Conservation (phyloP, 92 coral and sea anemone species). For the Scolanthus callimorphus region DNA sequence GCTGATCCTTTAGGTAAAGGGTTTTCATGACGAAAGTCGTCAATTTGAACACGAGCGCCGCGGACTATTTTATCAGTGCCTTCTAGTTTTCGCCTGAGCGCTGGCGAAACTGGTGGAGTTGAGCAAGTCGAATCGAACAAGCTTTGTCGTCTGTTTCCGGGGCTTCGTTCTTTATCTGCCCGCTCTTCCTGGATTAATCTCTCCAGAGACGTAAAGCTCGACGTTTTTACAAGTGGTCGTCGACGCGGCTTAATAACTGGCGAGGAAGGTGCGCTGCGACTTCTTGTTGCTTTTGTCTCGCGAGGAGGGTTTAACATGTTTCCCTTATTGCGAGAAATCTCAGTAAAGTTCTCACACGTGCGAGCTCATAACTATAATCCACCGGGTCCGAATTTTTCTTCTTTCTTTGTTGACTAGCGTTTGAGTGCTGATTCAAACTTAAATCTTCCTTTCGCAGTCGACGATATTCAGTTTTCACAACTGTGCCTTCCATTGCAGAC, state of each 20-base stretch:
- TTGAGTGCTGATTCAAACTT: no score
- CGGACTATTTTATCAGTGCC: conserved; percentile 44
- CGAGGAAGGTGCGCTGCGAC: conserved; percentile 23
- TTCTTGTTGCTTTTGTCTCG: not conserved
- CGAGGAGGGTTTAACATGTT: not conserved
- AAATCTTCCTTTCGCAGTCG: no score
- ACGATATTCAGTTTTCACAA: no score
- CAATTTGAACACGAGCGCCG: conserved; percentile 40
- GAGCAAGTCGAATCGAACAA: not conserved
- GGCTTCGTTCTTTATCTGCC: no score
- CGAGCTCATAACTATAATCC: not conserved
- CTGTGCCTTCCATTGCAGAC: no score
- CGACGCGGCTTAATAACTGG: not conserved
- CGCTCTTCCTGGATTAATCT: not conserved
- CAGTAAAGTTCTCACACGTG: not conserved
- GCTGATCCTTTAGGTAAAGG: not conserved
- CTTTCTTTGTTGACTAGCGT: no score
- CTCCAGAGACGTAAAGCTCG: conserved; percentile 12
- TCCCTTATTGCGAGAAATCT: not conserved
- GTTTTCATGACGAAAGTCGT: conserved; percentile 34
- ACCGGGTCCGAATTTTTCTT: not conserved
- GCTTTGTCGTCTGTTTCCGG: not conserved
- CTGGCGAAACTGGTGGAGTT: conserved; percentile 64
- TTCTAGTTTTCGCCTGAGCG: conserved; percentile 60
- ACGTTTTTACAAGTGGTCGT: conserved; percentile 8